These are phyloP conservation scores for Holocentrus rufus DNA, from an alignment of 2,797 vertebrate species.

Conservation along the genomic window DNA sequence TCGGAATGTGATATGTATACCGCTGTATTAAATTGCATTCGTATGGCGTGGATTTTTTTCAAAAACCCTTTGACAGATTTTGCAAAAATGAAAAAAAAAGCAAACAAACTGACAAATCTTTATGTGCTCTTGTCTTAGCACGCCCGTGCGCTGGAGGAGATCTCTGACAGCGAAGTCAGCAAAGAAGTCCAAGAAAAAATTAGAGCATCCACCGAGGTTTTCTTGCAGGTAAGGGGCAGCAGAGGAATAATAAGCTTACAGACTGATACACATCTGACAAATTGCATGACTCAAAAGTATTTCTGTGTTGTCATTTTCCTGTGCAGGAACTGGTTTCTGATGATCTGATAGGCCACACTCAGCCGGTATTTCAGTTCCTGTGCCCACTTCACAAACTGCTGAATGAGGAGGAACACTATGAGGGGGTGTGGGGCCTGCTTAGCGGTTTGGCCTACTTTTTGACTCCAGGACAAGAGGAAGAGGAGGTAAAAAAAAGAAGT, in stretches of 20 bases:
- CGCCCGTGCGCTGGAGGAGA: constrained; percentile 46
- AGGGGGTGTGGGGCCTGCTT: constrained; percentile 80
- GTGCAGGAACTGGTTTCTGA: constrained; percentile 78
- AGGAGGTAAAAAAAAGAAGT: constrained; percentile 72
- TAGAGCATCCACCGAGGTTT: constrained; percentile 69
- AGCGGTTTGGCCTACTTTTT: constrained; percentile 80
- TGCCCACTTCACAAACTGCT: constrained; percentile 80
- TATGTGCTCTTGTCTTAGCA: background rate
- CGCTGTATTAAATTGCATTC: background rate
- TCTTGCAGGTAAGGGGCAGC: constrained; percentile 75
- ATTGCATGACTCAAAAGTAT: background rate
- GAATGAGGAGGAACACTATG: constrained; percentile 71
- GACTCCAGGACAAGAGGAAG: constrained; percentile 78
- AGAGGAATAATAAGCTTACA: background rate
- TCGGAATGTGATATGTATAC: constrained; percentile 12
- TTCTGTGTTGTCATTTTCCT: background rate
- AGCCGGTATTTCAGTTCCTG: constrained; percentile 83
- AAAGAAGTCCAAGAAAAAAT: constrained; percentile 63
- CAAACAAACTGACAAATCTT: background rate
- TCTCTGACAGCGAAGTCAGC: constrained; percentile 36
- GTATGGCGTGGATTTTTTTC: constrained; percentile 3
- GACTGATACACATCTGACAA: background rate
- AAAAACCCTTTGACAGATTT: background rate
- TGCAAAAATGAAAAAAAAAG: background rate
- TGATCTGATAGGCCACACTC: constrained; percentile 67